A percentile compares a stretch with the other conserved stretches of the same genome.
Evolutionary conservation across 2,797 vertebrate species (phyloP).

Genomic region (Aquila chrysaetos): DNA sequence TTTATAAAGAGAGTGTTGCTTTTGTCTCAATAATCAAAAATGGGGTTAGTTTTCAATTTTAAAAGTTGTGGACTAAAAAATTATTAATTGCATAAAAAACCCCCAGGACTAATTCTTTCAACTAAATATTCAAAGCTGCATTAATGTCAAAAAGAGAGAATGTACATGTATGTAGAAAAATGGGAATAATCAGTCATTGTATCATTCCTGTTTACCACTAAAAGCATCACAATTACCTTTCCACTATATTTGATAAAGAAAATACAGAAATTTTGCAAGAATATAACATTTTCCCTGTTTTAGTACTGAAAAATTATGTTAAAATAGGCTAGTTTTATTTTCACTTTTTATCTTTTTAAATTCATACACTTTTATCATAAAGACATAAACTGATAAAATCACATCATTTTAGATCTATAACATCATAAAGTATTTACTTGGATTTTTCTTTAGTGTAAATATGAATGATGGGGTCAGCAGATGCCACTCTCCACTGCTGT

Average conservation of each 20-base stretch:
- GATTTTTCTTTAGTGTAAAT: background rate
- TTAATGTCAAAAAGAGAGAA: background rate
- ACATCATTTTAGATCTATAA: background rate
- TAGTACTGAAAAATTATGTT: background rate
- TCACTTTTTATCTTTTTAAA: background rate
- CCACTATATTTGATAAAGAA: background rate
- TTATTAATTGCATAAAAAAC: background rate
- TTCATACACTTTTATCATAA: background rate
- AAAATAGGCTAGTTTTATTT: background rate
- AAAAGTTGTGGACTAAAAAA: background rate
- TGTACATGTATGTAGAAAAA: background rate
- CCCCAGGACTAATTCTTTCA: background rate
- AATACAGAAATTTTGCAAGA: background rate
- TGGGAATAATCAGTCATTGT: background rate
- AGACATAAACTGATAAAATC: background rate
- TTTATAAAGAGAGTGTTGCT: conserved; percentile 8
- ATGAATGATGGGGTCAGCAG: background rate
- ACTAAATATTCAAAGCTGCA: background rate
- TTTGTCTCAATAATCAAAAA: background rate
- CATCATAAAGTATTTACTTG: background rate
- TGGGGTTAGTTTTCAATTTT: background rate
- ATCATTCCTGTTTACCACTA: background rate
- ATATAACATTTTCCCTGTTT: background rate
- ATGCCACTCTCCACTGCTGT: background rate
- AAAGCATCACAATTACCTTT: background rate